Percentiles rank a stretch among this genome's conserved stretches.
These are phyloP conservation scores for Schrankia costaestrigalis DNA, from an alignment of 2,888 invertebrate species.

Conservation along the genomic window DNA sequence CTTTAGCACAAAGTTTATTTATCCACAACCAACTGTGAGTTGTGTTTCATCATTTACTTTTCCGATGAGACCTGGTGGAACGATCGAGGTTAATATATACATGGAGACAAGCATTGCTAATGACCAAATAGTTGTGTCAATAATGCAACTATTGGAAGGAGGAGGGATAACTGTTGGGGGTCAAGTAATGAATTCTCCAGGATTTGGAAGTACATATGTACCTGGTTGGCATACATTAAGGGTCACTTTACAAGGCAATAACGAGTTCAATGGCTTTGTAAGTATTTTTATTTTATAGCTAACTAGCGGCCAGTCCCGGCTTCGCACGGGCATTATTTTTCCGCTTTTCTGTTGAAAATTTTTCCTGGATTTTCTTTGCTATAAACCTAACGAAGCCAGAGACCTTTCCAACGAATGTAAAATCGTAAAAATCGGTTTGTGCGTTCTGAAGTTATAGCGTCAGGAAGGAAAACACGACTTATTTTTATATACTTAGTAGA, in stretches of 20 bases:
- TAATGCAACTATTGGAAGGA: conserved; percentile 20
- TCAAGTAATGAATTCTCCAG: too few species aligned
- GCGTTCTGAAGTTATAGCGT: too few species aligned
- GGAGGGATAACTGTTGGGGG: background rate
- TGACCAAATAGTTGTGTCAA: conserved; percentile 38
- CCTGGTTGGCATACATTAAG: conserved; percentile 1
- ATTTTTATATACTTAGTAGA: too few species aligned
- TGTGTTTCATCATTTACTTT: conserved; percentile 36
- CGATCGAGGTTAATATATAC: conserved; percentile 43
- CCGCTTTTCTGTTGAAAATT: too few species aligned
- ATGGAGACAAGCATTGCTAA: conserved; percentile 22
- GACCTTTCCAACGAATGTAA: too few species aligned
- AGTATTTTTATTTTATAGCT: background rate
- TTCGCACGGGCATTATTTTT: too few species aligned
- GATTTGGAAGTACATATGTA: too few species aligned
- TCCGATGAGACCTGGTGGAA: conserved; percentile 35
- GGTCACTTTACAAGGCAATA: background rate
- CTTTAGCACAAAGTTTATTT: conserved; percentile 35
- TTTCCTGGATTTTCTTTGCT: too few species aligned
- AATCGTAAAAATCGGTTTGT: too few species aligned
- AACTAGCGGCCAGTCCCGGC: too few species aligned
- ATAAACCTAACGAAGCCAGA: too few species aligned
- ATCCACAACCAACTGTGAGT: conserved; percentile 28
- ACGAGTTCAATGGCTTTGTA: background rate
- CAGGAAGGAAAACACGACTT: too few species aligned